Base-by-base conservation (phyloP, 2,888 invertebrate species). In the Seira sanloemensis region DNA sequence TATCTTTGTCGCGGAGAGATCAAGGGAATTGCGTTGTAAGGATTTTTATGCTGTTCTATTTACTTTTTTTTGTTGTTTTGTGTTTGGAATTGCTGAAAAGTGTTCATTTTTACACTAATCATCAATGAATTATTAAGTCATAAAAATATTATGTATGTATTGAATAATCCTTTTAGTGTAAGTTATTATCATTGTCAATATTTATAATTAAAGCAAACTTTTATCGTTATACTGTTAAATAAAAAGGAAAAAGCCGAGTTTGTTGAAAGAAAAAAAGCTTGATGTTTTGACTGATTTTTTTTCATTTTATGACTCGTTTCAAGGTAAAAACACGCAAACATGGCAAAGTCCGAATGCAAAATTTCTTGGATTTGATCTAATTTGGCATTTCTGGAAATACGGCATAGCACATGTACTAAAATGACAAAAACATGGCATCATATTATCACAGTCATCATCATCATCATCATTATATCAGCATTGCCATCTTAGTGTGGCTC, bases 101-200 rank as follows among this genome's bases (percentile, higher is more conserved):
- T 78, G 78, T 78, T 78, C 78, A 78, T 78, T 78, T 78, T 66
- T 71, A 72, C 78, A 78, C 72, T 78, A 78, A 78, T 72, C 71
- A 71, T 78, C 72, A 71, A 71, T 69, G 24, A 9, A 78, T 71
- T 78, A 62, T 71, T 78, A 69, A 78, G 78, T 78, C 78, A 78
- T 62, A 62, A 18, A n/a, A n/a, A n/a, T n/a, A n/a, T 18, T 21
- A 50, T 50, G 21, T 21, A 62, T n/a, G n/a, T n/a, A n/a, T 62
- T 62, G n/a, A 62, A 23, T 62, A n/a, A 50, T 50, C n/a, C n/a
- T 62, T 16, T 58, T 58, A 58, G 2, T 58, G n/a, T 58, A 58
- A 4, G n/a, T 50, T 50, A 50, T 16, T 50, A 16, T 50, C 2
- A 50, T 50, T 50, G 50, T 62, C 23, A 62, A 62, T 62, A 62